Evolutionary conservation across 2,888 invertebrate species (phyloP).

Genomic region (Nephrotoma flavescens): DNA sequence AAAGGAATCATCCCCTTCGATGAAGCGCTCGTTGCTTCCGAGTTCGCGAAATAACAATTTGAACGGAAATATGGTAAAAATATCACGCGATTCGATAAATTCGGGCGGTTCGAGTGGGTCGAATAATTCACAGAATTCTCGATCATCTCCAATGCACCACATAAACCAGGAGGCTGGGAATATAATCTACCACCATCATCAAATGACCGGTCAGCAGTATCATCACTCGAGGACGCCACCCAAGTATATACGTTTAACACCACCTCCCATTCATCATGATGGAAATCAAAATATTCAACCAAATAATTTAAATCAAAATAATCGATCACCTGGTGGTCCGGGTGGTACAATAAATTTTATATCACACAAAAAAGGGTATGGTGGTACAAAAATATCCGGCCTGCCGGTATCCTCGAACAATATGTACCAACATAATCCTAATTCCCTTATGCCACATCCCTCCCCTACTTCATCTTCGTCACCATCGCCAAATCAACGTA

Average conservation of each 20-base stretch:
- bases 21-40: constrained; percentile 14
- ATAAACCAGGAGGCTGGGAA: constrained; percentile 10
- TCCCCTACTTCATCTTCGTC: constrained; percentile 2
- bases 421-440: not conserved
- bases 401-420: constrained; percentile 7
- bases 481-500: not conserved
- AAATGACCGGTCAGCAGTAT: not conserved
- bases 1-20: not conserved
- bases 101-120: constrained; percentile 14
- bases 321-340: not conserved
- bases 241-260: constrained; percentile 13
- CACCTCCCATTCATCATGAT: constrained; percentile 4
- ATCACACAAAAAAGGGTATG: not conserved
- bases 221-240: constrained; percentile 14
- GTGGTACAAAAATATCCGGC: constrained; percentile 5
- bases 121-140: constrained; percentile 11
- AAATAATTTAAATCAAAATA: not conserved
- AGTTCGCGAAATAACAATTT: constrained; percentile 8
- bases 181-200: constrained; percentile 3
- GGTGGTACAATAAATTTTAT: not conserved
- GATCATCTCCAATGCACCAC: constrained; percentile 13
- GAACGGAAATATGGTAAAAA: constrained; percentile 8
- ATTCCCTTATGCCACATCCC: constrained; percentile 1
- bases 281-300: constrained; percentile 3
- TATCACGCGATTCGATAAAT: constrained; percentile 14